phyloP scores from a whole-genome alignment of 2,888 invertebrate species.

The Luffia ferchaultella region DNA sequence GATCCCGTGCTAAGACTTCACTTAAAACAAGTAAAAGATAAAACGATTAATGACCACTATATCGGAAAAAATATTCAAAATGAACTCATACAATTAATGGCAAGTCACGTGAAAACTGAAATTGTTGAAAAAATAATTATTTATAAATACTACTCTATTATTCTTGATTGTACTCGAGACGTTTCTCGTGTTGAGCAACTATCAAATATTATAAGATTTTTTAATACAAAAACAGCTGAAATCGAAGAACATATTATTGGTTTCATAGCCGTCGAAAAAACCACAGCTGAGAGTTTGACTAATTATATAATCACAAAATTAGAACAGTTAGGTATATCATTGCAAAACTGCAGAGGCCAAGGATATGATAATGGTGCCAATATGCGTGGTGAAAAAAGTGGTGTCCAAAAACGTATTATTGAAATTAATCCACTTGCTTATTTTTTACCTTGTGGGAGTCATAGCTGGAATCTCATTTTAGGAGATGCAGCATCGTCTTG shows the following conservation, averaged over 20 bases:
- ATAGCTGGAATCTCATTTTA: slow-evolving; percentile 8
- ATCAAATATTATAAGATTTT: slow-evolving; percentile 15
- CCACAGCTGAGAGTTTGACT: slow-evolving; percentile 11
- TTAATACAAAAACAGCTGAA: slow-evolving; percentile 13
- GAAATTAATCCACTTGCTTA: slow-evolving; percentile 13
- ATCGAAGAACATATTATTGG: slow-evolving; percentile 11
- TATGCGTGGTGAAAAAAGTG: slow-evolving; percentile 10
- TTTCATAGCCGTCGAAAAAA: slow-evolving; percentile 9
- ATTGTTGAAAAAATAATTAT: slow-evolving; percentile 9
- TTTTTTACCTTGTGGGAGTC: slow-evolving; percentile 10
- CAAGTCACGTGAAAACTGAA: slow-evolving; percentile 9
- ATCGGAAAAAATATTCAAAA: slow-evolving; percentile 15
- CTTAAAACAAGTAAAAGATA: slow-evolving; percentile 11
- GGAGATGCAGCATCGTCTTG: slow-evolving; percentile 11
- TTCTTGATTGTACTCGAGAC: slow-evolving; percentile 15
- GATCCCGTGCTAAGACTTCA: slow-evolving; percentile 12
- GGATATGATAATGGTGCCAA: no score
- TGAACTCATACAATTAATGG: slow-evolving; percentile 14
- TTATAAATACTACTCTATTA: slow-evolving; percentile 12
- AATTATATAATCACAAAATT: slow-evolving; percentile 12
- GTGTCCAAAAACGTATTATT: slow-evolving; percentile 9
- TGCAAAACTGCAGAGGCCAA: slow-evolving; percentile 11
- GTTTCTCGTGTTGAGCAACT: slow-evolving; percentile 12
- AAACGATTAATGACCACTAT: slow-evolving; percentile 13
- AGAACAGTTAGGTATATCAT: slow-evolving; percentile 7